phyloP scores from a whole-genome alignment of 2,113 vertebrate genomes.

The Sander lucioperca region DNA sequence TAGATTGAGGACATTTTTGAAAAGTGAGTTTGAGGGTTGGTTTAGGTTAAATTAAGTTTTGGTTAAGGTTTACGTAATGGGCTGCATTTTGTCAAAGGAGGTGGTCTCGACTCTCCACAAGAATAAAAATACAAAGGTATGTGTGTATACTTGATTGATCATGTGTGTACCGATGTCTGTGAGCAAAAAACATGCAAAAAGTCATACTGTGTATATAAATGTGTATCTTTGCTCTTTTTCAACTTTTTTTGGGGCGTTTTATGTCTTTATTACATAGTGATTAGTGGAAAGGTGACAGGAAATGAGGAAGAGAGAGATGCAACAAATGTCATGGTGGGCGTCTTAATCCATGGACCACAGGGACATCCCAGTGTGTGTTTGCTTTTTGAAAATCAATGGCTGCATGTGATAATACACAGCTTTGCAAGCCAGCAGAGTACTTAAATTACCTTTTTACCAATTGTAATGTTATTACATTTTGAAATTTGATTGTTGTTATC shows the following conservation, averaged over 20 bases:
- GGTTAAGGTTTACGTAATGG: not conserved
- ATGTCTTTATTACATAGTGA: not conserved
- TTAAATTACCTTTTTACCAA: not conserved
- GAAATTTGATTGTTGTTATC: not conserved
- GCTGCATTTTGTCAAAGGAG: not conserved
- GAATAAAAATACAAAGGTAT: not conserved
- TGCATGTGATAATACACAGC: slow-evolving; percentile 13
- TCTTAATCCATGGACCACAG: slow-evolving; percentile 24
- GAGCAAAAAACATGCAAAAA: too few species aligned
- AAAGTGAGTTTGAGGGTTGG: not conserved
- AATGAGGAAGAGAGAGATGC: slow-evolving; percentile 9
- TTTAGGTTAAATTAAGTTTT: slow-evolving; percentile 11
- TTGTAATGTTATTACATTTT: not conserved
- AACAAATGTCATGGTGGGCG: slow-evolving; percentile 7
- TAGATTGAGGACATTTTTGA: too few species aligned
- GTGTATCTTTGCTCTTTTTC: not conserved
- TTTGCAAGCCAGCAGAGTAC: not conserved
- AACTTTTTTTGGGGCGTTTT: too few species aligned
- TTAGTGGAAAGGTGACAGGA: slow-evolving; percentile 11
- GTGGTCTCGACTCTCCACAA: not conserved
- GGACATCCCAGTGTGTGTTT: not conserved
- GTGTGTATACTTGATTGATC: not conserved
- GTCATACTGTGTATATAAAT: too few species aligned
- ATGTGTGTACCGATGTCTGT: not conserved
- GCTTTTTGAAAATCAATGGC: not conserved